phyloP scores from a whole-genome alignment of 2,113 vertebrate species.

The Aleadryas rufinucha region DNA sequence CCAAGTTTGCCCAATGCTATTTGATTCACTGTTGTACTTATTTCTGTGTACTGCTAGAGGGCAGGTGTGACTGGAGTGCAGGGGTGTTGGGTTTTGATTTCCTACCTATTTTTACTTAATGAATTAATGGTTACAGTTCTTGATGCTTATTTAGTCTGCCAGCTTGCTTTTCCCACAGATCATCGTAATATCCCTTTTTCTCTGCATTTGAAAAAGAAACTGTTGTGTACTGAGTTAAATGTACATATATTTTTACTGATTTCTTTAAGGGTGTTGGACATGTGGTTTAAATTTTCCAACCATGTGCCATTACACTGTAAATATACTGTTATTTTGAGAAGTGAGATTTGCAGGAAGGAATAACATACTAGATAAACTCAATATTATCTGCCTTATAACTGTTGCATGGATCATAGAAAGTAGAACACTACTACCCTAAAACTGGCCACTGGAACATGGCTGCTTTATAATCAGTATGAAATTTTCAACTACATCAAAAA shows the following conservation, averaged over 20 bases:
- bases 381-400: neutral
- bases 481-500: neutral
- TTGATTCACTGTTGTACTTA: neutral
- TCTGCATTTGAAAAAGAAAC: neutral
- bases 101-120: neutral
- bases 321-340: neutral
- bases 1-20: neutral
- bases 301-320: neutral
- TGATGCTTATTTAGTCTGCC: neutral
- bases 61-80: neutral
- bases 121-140: neutral
- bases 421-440: neutral
- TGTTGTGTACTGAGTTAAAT: neutral
- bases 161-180: neutral
- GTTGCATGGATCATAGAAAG: neutral
- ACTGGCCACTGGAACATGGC: neutral
- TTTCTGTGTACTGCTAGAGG: neutral
- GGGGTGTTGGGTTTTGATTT: neutral
- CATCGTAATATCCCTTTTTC: neutral
- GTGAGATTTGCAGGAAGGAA: neutral
- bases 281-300: neutral
- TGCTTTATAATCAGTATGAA: neutral
- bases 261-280: neutral
- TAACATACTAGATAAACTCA: neutral
- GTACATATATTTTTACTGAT: neutral